Evolutionary conservation across 2,888 invertebrate species (phyloP).

Genomic region (Plusia festucae): DNA sequence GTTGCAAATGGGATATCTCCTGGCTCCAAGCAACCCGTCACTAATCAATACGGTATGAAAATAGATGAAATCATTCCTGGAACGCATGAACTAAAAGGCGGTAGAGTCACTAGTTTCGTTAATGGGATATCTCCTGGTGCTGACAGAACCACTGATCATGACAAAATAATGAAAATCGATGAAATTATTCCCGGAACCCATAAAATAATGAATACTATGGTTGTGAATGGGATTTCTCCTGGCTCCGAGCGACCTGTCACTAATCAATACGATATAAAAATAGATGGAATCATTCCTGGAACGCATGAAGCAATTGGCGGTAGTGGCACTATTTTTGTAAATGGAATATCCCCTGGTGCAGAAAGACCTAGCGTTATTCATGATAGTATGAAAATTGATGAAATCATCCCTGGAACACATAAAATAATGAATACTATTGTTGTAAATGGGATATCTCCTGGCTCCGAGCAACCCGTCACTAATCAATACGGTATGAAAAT

Average conservation of each 20-base stretch:
- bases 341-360: not conserved
- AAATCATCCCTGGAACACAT: not conserved
- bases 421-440: slow-evolving; percentile 1
- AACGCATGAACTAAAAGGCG: not conserved
- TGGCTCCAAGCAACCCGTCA: not conserved
- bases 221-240: slow-evolving; percentile 19
- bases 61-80: not conserved
- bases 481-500: not conserved
- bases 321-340: not conserved
- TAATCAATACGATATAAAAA: not conserved
- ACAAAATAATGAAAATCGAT: not conserved
- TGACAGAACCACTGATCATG: not conserved
- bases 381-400: no score
- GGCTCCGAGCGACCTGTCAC: not conserved
- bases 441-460: slow-evolving; percentile 20
- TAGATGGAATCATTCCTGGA: not conserved
- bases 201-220: not conserved
- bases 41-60: no score
- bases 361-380: no score
- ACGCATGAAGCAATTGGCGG: not conserved
- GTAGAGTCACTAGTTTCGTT: not conserved
- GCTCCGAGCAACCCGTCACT: not conserved
- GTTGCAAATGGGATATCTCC: slow-evolving; percentile 19
- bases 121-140: slow-evolving; percentile 16
- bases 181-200: not conserved